phyloP scores from a whole-genome alignment of 2,113 vertebrate genomes.

The Pogona vitticeps region DNA sequence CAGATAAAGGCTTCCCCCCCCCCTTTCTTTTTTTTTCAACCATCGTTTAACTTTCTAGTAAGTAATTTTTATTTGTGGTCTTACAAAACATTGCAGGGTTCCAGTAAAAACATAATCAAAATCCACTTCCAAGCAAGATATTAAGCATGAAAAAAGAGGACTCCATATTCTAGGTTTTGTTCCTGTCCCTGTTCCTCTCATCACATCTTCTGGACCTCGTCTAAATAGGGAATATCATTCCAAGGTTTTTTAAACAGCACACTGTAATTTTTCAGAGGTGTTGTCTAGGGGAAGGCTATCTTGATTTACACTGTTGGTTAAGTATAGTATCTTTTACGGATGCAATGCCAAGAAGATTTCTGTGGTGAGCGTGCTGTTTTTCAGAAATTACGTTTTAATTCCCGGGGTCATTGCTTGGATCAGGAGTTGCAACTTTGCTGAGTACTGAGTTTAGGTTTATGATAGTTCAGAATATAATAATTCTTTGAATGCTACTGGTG shows the following conservation, averaged over 20 bases:
- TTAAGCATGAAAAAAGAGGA: slow-evolving; percentile 21
- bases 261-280: not conserved
- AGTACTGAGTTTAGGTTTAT: slow-evolving; percentile 54
- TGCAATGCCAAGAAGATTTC: slow-evolving; percentile 31
- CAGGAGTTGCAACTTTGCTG: slow-evolving; percentile 54
- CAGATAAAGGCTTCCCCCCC: slow-evolving; percentile 63
- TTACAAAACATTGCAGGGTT: slow-evolving; percentile 62
- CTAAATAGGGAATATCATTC: slow-evolving; percentile 29
- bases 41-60: slow-evolving; percentile 62
- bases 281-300: not conserved
- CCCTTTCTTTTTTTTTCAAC: slow-evolving; percentile 58
- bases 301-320: not conserved
- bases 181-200: too few species aligned
- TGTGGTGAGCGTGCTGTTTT: slow-evolving; percentile 13
- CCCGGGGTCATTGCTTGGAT: slow-evolving; percentile 42
- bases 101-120: slow-evolving; percentile 60
- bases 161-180: slow-evolving; percentile 28
- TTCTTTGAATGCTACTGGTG: slow-evolving; percentile 47
- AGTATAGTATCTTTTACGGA: slow-evolving; percentile 19
- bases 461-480: slow-evolving; percentile 42
- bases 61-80: slow-evolving; percentile 67
- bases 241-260: slow-evolving; percentile 14
- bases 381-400: slow-evolving; percentile 45
- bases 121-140: slow-evolving; percentile 41
- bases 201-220: slow-evolving; percentile 2